phyloP scores from a whole-genome alignment of 2,113 vertebrate species.

The Cervus canadensis region DNA sequence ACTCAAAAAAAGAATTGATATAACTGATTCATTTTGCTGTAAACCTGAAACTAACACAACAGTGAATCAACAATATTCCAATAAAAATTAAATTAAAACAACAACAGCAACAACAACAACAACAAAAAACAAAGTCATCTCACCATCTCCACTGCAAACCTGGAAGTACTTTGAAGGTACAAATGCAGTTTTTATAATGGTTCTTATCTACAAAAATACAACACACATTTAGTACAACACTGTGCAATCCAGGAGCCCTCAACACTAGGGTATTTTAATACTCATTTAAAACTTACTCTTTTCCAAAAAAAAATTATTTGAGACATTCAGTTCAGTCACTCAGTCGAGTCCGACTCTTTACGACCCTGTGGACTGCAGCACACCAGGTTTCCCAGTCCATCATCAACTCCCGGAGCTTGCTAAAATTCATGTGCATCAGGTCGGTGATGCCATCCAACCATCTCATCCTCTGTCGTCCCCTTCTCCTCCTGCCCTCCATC shows the following conservation, averaged over 20 bases:
- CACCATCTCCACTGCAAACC: background rate
- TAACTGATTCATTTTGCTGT: background rate
- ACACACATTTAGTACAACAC: background rate
- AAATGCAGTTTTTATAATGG: background rate
- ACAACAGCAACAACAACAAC: background rate
- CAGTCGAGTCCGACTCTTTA: rapidly evolving
- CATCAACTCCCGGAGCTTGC: background rate
- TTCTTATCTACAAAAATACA: background rate
- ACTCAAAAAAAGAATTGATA: background rate
- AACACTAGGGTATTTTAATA: background rate
- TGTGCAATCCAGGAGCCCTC: background rate
- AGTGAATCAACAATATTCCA: background rate
- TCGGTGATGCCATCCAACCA: background rate
- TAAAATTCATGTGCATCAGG: background rate
- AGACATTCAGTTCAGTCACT: background rate
- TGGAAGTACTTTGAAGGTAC: background rate
- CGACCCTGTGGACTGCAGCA: rapidly evolving
- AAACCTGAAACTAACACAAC: background rate
- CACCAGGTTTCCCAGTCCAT: background rate
- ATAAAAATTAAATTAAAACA: background rate
- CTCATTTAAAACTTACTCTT: background rate
- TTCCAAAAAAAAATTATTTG: background rate
- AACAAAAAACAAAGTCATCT: background rate
- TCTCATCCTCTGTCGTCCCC: background rate
- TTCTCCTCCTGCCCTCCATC: background rate